phyloP scores from a whole-genome alignment of 2,113 vertebrate species.

The Hemiprocne comata region DNA sequence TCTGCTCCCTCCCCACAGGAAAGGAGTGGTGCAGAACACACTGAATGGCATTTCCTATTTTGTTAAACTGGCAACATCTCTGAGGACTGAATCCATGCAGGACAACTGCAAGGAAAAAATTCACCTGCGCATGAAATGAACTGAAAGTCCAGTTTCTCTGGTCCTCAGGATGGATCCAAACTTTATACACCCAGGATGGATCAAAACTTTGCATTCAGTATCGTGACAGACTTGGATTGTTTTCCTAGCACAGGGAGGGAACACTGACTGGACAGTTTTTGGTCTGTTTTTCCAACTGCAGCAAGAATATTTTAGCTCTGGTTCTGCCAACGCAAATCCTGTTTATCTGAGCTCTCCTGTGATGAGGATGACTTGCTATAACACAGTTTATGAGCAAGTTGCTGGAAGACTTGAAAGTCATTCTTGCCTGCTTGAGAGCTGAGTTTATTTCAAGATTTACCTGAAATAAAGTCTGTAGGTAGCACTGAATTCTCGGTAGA shows the following conservation, averaged over 20 bases:
- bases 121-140: neutral
- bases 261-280: neutral
- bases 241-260: neutral
- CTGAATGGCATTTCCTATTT: slow-evolving; percentile 78
- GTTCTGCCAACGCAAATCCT: slow-evolving; percentile 34
- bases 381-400: neutral
- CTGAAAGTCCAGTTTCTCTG: neutral
- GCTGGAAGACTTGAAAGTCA: neutral
- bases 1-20: slow-evolving; percentile 67
- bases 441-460: neutral
- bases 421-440: neutral
- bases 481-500: neutral
- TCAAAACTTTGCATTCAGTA: neutral
- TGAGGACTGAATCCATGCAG: neutral
- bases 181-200: neutral
- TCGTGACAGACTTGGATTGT: neutral
- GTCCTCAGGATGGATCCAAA: neutral
- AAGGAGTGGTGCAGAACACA: slow-evolving; percentile 70
- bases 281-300: slow-evolving; percentile 23
- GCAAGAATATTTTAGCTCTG: slow-evolving; percentile 25
- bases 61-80: slow-evolving; percentile 48
- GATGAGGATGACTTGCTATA: neutral
- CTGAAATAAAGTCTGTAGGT: neutral
- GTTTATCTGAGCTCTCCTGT: slow-evolving; percentile 21
- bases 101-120: neutral